Evolutionary conservation across 2,888 invertebrate genomes (phyloP), one percentile per base, ranked within the genome.

Genomic region (Taphrorychus bicolor): DNA sequence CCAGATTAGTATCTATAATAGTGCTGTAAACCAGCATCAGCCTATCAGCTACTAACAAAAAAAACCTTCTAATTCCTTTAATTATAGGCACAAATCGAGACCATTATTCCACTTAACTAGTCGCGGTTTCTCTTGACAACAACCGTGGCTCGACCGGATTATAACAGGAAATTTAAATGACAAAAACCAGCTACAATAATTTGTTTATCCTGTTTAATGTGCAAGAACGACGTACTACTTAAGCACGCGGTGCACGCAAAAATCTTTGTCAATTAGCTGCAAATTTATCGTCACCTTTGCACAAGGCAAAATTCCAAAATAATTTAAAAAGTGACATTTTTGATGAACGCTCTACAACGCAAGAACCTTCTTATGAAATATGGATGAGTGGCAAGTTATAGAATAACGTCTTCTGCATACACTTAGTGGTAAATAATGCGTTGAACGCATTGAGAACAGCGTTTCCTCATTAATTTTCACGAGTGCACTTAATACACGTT

Each of bases 121-220:
- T 11, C 22, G 16, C 7, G 60, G 40, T 60, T 60, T 49, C 49
- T 48, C 3, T 21, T 23, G 21, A 32, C 5, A 32, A 32, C 32
- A 11, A 5, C 14, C 14, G 21, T 40, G 40, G 51, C 52, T 45
- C 40, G 51, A 60, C 60, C 60, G 41, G 60, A 52, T 60, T 60
- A 61, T 61, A 63, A 57, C 57, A 51, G 63, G 63, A 57, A 63
- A 65, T 65, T 65, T 65, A 65, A 61, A 66, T 66, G 54, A 61
- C 66, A 66, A 60, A 59, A 66, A 59, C 59, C 19, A 21, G 57
- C 17, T 56, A 66, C 48, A 19, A 52, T 32, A 41, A 41, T 60
- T 61, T 66, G 49, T 61, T 61, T 66, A 51, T 56, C 40, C 58
- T 58, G 63, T 23, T 48, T 54, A 62, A 53, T 21, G 48, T 16